These are phyloP conservation scores for Isichthys henryi DNA, from an alignment of 2,113 vertebrate species.

Conservation along the genomic window DNA sequence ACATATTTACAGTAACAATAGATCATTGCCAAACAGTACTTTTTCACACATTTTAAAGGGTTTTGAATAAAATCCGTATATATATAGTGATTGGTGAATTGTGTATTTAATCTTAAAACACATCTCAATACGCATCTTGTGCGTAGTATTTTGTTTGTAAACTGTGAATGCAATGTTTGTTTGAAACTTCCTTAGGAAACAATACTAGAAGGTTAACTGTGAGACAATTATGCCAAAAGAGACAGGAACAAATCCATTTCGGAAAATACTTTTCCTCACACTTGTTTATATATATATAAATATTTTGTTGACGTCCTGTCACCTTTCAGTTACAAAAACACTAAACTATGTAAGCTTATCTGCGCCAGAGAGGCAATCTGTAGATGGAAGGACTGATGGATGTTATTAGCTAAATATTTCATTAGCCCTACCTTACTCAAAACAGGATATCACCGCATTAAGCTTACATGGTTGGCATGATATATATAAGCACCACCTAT, in stretches of 20 bases:
- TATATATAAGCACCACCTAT: neutral
- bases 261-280: neutral
- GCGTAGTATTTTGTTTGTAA: neutral
- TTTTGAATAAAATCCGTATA: neutral
- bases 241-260: neutral
- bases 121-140: too few species aligned
- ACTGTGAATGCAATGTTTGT: neutral
- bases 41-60: neutral
- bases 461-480: neutral
- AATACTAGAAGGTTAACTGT: neutral
- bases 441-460: neutral
- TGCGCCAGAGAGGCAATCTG: neutral
- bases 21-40: neutral
- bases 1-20: neutral
- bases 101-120: neutral
- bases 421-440: neutral
- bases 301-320: neutral
- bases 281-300: neutral
- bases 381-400: neutral
- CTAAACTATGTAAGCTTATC: neutral
- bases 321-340: neutral
- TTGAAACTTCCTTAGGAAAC: neutral
- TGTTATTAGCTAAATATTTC: neutral
- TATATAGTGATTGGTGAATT: neutral
- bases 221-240: neutral